phyloP scores from a whole-genome alignment of 2,888 invertebrate species.

The Phrixothrix hirtus region DNA sequence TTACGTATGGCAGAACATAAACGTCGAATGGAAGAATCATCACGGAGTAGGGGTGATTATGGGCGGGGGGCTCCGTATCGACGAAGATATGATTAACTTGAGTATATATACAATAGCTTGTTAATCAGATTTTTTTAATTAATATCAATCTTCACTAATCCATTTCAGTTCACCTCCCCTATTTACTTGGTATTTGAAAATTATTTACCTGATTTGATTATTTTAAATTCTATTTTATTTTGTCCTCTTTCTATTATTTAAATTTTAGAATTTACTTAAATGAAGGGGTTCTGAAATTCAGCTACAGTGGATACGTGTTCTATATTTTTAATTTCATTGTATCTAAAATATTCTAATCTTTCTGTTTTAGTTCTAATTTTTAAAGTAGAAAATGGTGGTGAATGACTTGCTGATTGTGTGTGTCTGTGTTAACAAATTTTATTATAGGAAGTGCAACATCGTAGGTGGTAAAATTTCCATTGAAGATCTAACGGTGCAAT shows the following conservation, averaged over 20 bases:
- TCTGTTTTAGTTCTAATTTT: constrained; percentile 10
- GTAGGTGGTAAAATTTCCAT: constrained; percentile 16
- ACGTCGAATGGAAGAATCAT: constrained; percentile 74
- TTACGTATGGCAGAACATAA: constrained; percentile 88
- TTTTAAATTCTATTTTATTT: background rate
- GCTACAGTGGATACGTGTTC: background rate
- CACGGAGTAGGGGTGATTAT: constrained; percentile 57
- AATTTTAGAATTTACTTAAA: background rate
- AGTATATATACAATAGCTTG: constrained; percentile 8
- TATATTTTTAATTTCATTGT: constrained; percentile 7
- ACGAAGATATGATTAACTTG: constrained; percentile 41
- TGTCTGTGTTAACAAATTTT: constrained; percentile 40
- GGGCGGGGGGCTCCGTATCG: constrained; percentile 45
- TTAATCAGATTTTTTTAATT: constrained; percentile 13
- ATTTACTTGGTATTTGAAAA: background rate
- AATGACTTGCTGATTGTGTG: constrained; percentile 30
- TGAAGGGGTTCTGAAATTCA: background rate
- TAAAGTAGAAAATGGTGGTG: constrained; percentile 17
- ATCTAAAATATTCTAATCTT: constrained; percentile 1
- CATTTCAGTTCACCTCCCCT: background rate
- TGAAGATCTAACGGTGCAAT: constrained; percentile 9
- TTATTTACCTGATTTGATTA: background rate
- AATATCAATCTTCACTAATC: constrained; percentile 1
- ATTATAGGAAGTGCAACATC: constrained; percentile 39
- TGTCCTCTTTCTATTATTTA: background rate